Base-by-base conservation (phyloP, 2,888 invertebrate species). In the Parnassius mnemosyne region DNA sequence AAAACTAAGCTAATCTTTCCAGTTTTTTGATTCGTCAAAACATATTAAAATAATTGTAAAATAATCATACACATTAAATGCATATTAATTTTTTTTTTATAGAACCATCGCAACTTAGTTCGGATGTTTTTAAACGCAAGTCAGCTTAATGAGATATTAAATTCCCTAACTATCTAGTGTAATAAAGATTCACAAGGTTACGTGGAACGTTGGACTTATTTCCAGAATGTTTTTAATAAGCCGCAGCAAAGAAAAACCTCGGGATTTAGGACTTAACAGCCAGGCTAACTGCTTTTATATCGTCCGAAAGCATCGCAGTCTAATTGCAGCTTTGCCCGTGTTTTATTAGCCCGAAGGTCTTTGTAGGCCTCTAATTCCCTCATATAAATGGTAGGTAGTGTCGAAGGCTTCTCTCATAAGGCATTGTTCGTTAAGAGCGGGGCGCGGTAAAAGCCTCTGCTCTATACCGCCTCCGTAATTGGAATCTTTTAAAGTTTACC, bases 401-500 rank as follows among this genome's bases (percentile, higher is more conserved):
- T 73, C 71, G 74, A 75, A 75, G 75, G 72, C 69, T 68, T 69
- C 66, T 68, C 71, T 69, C 68, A 67, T 69, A 68, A 69, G 72
- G 75, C 76, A 80, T 86, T 86, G 87, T 87, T 83, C 80, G 71
- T 71, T 80, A 78, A 82, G 82, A 81, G 80, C 80, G 77, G 75
- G 70, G 68, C 71, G 71, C 69, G 72, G 76, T 83, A 80, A 81
- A 81, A 82, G 80, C 79, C 67, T 68, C 70, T 70, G 73, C 77
- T 74, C 74, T 66, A 66, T 68, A 69, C 64, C 67, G 67, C 62
- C 65, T 53, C 65, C 61, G 66, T 89, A 89, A 89, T 89, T 89
- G 88, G 85, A 85, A 86, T 89, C 89, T 89, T 88, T 89, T 87
- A 89, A 89, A 88, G 84, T 89, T 89, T 86, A 85, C 84, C 85